Evolutionary conservation across 1,140 invertebrate genomes (phyloP).

Genomic region (Sitophilus oryzae): DNA sequence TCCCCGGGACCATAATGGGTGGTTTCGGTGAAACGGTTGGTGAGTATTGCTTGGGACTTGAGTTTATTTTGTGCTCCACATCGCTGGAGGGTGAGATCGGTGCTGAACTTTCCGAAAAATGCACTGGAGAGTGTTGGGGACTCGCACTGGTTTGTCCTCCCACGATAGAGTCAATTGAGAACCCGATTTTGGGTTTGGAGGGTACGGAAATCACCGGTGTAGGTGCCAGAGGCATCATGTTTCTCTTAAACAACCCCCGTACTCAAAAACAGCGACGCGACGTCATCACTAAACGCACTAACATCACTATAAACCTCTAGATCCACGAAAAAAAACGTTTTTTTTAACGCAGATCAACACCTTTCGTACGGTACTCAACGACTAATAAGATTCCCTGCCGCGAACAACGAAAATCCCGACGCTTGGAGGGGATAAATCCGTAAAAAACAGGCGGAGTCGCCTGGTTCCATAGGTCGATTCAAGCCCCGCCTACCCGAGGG

Average conservation of each 20-base stretch:
- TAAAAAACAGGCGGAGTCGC: background rate
- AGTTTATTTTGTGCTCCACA: slow-evolving; percentile 36
- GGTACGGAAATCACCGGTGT: slow-evolving; percentile 76
- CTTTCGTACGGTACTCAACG: too few relatives aligned
- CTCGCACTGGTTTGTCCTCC: slow-evolving; percentile 53
- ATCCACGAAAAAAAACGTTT: too few relatives aligned
- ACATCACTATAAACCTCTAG: too few relatives aligned
- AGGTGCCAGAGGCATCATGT: slow-evolving; percentile 86
- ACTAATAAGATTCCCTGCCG: background rate
- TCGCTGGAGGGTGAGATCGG: slow-evolving; percentile 41
- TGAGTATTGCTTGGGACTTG: slow-evolving; percentile 45
- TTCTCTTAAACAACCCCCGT: slow-evolving; percentile 30
- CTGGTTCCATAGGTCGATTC: background rate
- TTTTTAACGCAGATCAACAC: too few relatives aligned
- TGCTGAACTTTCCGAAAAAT: slow-evolving; percentile 42
- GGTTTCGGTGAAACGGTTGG: slow-evolving; percentile 43
- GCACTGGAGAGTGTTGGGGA: slow-evolving; percentile 39
- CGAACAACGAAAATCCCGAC: background rate
- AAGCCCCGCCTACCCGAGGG: too few relatives aligned
- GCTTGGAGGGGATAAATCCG: background rate
- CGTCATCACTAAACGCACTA: too few relatives aligned
- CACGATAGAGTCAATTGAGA: slow-evolving; percentile 92
- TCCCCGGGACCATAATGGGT: slow-evolving; percentile 48
- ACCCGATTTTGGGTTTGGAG: slow-evolving; percentile 87
- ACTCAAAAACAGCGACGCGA: too few relatives aligned